Evolutionary conservation across 2,888 invertebrate genomes (phyloP).

Genomic region (Drosophila picticornis): DNA sequence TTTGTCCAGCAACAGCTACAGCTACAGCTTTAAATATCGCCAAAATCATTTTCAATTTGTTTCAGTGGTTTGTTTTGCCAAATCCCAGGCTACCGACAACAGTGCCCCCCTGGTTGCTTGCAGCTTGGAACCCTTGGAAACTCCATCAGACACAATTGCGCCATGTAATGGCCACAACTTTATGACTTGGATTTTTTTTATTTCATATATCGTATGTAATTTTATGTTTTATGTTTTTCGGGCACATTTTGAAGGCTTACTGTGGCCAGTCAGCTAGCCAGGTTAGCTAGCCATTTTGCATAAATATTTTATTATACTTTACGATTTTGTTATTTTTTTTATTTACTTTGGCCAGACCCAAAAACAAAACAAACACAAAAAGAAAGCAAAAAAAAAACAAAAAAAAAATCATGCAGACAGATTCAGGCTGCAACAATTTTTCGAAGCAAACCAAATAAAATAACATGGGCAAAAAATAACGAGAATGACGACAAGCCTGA

Average conservation of each 20-base stretch:
- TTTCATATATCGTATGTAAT: slow-evolving; percentile 59
- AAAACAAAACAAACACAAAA: slow-evolving; percentile 9
- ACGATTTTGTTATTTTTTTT: slow-evolving; percentile 68
- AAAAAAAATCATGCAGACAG: slow-evolving; percentile 29
- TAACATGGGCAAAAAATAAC: slow-evolving; percentile 57
- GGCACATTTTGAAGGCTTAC: slow-evolving; percentile 46
- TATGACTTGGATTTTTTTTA: slow-evolving; percentile 69
- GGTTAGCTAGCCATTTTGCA: slow-evolving; percentile 67
- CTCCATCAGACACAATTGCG: slow-evolving; percentile 29
- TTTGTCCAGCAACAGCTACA: neutral
- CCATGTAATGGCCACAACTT: slow-evolving; percentile 59
- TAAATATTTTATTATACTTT: slow-evolving; percentile 74
- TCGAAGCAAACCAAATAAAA: slow-evolving; percentile 56
- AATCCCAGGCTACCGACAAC: neutral
- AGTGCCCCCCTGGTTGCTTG: neutral
- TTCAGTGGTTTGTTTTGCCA: slow-evolving; percentile 32
- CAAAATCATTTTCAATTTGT: slow-evolving; percentile 53
- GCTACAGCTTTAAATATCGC: slow-evolving; percentile 12
- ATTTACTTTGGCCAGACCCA: slow-evolving; percentile 40
- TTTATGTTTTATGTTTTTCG: slow-evolving; percentile 68
- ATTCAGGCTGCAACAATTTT: slow-evolving; percentile 49
- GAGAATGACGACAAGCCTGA: slow-evolving; percentile 69
- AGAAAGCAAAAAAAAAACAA: neutral
- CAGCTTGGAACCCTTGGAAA: slow-evolving; percentile 25
- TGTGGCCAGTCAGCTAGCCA: slow-evolving; percentile 41